phyloP scores from a whole-genome alignment of 1,140 invertebrate genomes.

The Zaprionus ornatus region DNA sequence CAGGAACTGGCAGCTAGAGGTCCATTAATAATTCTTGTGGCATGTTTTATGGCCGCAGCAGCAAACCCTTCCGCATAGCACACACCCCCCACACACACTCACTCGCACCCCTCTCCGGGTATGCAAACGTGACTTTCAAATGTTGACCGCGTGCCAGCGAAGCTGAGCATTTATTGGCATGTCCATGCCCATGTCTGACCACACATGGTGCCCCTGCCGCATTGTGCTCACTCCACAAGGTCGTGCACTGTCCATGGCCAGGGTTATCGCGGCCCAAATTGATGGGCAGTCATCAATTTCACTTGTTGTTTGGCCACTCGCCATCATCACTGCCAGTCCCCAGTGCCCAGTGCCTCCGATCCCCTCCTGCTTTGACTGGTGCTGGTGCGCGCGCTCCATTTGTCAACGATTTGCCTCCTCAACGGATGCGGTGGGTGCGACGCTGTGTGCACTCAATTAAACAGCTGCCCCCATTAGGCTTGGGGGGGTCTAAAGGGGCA shows the following conservation, averaged over 20 bases:
- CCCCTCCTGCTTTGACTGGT: constrained; percentile 16
- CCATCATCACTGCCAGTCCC: not conserved
- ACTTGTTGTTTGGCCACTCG: constrained; percentile 58
- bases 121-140: constrained; percentile 80
- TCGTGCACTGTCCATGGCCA: constrained; percentile 44
- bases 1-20: constrained; percentile 45
- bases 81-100: not conserved
- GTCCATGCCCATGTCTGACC: constrained; percentile 24
- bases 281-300: constrained; percentile 81
- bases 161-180: constrained; percentile 77
- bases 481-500: not conserved
- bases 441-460: constrained; percentile 71
- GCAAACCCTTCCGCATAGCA: constrained; percentile 43
- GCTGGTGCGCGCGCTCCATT: constrained; percentile 51
- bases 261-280: constrained; percentile 73
- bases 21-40: constrained; percentile 82
- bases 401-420: constrained; percentile 56
- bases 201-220: not conserved
- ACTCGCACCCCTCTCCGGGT: not conserved
- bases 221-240: constrained; percentile 39
- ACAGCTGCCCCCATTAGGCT: constrained; percentile 10
- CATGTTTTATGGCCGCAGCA: constrained; percentile 67
- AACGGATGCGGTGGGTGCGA: constrained; percentile 35
- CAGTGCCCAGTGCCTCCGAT: not conserved
- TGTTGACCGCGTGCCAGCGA: constrained; percentile 67